phyloP scores from a whole-genome alignment of 30 jellyfish, hydroid and myxozoan species.

The Turritopsis dohrnii region DNA sequence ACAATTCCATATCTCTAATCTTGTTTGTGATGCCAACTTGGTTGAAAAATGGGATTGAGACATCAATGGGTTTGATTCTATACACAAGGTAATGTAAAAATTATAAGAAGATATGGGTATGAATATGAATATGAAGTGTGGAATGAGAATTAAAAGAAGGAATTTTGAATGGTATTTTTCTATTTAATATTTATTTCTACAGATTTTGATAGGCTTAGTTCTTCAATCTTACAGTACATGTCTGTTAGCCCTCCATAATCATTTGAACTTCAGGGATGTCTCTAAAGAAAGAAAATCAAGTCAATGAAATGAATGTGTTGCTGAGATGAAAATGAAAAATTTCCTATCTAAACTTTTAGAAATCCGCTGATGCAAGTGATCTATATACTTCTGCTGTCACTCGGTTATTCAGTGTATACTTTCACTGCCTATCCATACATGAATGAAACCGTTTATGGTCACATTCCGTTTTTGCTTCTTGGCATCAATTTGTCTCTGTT shows the following conservation, averaged over 20 bases:
- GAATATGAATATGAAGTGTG: too few relatives aligned
- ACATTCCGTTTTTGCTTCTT: constrained; percentile 55
- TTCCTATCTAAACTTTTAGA: constrained; percentile 27
- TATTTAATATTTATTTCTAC: too few relatives aligned
- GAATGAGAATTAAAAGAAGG: too few relatives aligned
- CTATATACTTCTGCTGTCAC: constrained; percentile 45
- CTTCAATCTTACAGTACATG: too few relatives aligned
- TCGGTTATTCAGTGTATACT: constrained; percentile 67
- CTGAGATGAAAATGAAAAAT: too few relatives aligned
- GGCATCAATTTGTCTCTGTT: constrained; percentile 47
- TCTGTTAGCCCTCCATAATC: too few relatives aligned
- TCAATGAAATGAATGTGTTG: too few relatives aligned
- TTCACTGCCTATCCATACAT: constrained; percentile 70
- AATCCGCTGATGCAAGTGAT: constrained; percentile 64
- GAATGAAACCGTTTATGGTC: constrained; percentile 55
- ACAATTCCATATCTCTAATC: background rate
- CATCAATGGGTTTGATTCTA: background rate
- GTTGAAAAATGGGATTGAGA: background rate
- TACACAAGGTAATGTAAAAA: background rate
- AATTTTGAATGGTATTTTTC: too few relatives aligned
- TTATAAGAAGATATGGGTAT: background rate
- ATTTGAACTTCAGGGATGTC: too few relatives aligned
- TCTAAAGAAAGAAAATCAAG: too few relatives aligned
- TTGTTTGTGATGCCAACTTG: background rate
- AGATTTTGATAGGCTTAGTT: too few relatives aligned